Evolutionary conservation across 2,113 vertebrate genomes (phyloP).

Genomic region (Climacteris rufus): DNA sequence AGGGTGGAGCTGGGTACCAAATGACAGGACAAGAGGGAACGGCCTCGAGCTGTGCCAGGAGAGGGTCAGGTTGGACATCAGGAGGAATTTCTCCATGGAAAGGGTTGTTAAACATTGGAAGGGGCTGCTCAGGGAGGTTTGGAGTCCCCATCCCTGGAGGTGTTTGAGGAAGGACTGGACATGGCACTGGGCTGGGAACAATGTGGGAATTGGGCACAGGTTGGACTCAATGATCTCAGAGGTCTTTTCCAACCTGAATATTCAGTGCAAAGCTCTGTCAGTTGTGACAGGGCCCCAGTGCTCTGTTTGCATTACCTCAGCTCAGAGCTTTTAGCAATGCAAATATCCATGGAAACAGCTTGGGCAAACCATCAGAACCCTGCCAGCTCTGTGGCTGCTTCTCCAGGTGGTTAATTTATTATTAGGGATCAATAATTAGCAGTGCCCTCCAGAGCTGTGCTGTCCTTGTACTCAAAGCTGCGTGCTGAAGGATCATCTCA

Average conservation of each 20-base stretch:
- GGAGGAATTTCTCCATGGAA: neutral
- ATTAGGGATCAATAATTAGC: neutral
- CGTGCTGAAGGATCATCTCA: neutral
- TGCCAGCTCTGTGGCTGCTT: neutral
- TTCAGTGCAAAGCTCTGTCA: neutral
- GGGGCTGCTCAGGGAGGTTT: neutral
- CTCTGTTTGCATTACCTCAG: neutral
- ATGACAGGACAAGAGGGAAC: neutral
- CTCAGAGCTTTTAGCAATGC: neutral
- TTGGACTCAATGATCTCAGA: neutral
- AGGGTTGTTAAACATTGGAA: neutral
- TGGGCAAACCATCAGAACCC: neutral
- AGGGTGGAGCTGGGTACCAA: neutral
- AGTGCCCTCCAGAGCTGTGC: neutral
- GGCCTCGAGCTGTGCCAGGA: neutral
- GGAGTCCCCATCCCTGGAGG: neutral
- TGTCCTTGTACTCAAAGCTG: neutral
- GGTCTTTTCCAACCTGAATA: neutral
- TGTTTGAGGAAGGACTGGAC: neutral
- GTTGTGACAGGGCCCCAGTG: neutral
- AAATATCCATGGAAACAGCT: conserved; percentile 30
- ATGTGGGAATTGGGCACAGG: neutral
- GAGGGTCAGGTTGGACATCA: neutral
- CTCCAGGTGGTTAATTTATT: neutral
- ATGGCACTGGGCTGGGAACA: neutral